Percentiles rank a stretch among this genome's conserved stretches.
Conservation (phyloP, 2,113 vertebrate species). For the Pontoporia blainvillei region DNA sequence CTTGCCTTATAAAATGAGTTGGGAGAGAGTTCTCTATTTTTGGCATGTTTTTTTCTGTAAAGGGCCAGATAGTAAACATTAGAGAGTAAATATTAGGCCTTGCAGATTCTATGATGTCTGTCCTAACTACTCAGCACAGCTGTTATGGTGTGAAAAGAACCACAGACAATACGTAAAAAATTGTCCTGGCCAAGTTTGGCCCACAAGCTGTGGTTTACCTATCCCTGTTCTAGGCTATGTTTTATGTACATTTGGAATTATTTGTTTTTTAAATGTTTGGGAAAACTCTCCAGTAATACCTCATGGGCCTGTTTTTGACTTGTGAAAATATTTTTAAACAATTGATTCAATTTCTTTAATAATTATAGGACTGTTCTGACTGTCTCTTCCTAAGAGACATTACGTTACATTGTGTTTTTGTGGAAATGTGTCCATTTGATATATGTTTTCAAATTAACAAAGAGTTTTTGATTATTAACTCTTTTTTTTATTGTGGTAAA, state of each 20-base stretch:
- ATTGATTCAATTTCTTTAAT: not conserved
- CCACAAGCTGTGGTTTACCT: not conserved
- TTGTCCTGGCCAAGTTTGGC: not conserved
- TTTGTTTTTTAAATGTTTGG: constrained; percentile 23
- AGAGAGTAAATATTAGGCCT: not conserved
- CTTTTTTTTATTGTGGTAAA: not conserved
- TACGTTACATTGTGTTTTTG: not conserved
- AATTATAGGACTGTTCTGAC: not conserved
- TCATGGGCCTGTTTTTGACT: not conserved
- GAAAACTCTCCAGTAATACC: not conserved
- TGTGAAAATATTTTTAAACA: not conserved
- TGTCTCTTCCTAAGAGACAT: not conserved
- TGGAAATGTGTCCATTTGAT: not conserved
- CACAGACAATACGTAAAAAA: not conserved
- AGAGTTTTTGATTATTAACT: not conserved
- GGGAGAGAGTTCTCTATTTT: not conserved
- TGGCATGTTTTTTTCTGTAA: not conserved
- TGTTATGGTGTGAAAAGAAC: not conserved
- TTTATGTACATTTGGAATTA: not conserved
- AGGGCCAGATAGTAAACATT: not conserved
- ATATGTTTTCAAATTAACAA: not conserved
- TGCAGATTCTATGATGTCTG: not conserved
- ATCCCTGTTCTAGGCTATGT: not conserved
- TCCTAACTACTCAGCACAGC: not conserved
- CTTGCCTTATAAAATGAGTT: not conserved